Evolutionary conservation across 2,113 vertebrate species (phyloP).

Genomic region (Verasper variegatus): DNA sequence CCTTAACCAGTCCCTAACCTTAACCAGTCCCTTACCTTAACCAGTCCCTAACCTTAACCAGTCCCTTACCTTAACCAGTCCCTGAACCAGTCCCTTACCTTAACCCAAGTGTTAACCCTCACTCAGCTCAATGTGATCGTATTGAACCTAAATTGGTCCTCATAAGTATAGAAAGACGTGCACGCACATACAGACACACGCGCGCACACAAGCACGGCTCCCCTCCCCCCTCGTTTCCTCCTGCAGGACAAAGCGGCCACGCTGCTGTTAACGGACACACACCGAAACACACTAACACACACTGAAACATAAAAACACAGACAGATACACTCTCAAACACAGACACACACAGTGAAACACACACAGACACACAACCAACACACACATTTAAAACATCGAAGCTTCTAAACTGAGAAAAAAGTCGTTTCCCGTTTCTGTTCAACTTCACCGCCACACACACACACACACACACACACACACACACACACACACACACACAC

Average conservation of each 20-base stretch:
- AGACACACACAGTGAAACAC: neutral
- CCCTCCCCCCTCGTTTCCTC: slow-evolving; percentile 73
- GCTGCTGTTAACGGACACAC: slow-evolving; percentile 62
- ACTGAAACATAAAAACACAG: neutral
- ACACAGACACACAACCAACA: neutral
- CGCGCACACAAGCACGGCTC: slow-evolving; percentile 17
- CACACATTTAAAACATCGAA: neutral
- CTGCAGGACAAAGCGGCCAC: slow-evolving; percentile 78
- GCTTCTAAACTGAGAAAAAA: neutral
- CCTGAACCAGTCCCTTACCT: no score
- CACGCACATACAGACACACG: neutral
- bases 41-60: no score
- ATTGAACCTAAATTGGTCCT: no score
- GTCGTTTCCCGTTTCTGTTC: slow-evolving; percentile 48
- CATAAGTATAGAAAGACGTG: neutral
- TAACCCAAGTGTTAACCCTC: no score
- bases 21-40: no score
- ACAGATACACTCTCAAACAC: neutral
- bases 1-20: no score
- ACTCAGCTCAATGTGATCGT: no score
- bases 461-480: neutral
- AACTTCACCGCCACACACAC: slow-evolving; percentile 24
- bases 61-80: no score
- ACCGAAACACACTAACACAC: neutral
- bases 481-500: neutral